Percentiles rank a stretch among this genome's conserved stretches.
phyloP scores from a whole-genome alignment of 2,888 invertebrate genomes.

The Amitus sp. region DNA sequence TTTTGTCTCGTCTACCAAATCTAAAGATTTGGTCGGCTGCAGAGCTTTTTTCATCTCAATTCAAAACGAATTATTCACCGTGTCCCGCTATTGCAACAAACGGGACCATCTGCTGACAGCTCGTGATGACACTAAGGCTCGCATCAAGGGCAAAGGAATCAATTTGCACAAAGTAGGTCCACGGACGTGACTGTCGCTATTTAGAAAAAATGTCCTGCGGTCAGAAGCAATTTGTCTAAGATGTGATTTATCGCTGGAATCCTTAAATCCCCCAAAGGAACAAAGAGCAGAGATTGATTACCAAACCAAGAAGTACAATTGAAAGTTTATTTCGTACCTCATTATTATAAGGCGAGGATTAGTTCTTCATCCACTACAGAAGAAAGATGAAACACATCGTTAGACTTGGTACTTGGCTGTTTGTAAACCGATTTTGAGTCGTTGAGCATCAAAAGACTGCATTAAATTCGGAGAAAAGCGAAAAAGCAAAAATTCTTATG shows the following conservation, averaged over 20 bases:
- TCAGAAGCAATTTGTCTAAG: conserved; percentile 6
- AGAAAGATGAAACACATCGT: too few relatives aligned
- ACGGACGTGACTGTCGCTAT: conserved; percentile 2
- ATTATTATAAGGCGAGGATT: too few relatives aligned
- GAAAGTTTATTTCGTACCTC: too few relatives aligned
- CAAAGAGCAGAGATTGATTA: background rate
- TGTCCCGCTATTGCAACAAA: background rate
- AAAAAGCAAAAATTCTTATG: too few relatives aligned
- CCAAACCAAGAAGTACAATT: background rate
- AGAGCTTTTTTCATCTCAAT: background rate
- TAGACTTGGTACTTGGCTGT: too few relatives aligned
- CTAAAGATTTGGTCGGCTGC: too few relatives aligned
- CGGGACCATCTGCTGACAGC: background rate
- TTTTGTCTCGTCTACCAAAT: too few relatives aligned
- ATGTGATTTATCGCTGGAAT: background rate
- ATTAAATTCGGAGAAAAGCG: too few relatives aligned
- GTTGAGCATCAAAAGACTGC: too few relatives aligned
- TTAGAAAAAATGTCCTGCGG: background rate
- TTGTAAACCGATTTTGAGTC: too few relatives aligned
- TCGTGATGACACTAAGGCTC: background rate
- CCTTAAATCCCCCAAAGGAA: background rate
- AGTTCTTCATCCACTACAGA: too few relatives aligned
- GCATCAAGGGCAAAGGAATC: conserved; percentile 1
- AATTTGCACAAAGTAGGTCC: background rate
- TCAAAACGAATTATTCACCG: background rate